These are phyloP conservation scores for Scelioninae gen. 1 DNA, from an alignment of 2,888 invertebrate genomes.

Conservation along the genomic window DNA sequence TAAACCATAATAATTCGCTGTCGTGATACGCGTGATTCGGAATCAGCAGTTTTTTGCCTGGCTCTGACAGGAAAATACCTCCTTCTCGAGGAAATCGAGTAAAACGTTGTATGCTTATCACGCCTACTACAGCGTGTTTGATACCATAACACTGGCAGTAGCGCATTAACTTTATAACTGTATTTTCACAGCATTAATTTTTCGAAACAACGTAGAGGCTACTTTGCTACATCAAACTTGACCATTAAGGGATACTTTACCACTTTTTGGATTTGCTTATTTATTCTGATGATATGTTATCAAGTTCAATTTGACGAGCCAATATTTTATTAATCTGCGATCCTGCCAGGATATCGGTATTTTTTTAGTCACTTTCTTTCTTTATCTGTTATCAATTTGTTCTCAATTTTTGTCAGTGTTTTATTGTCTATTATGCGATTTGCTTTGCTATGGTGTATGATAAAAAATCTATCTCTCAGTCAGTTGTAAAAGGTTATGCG, in stretches of 20 bases:
- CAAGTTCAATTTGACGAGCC: slow-evolving; percentile 23
- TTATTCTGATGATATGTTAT: slow-evolving; percentile 16
- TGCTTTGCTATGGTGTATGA: slow-evolving; percentile 38
- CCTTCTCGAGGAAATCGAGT: no score
- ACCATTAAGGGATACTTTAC: slow-evolving; percentile 31
- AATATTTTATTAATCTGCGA: slow-evolving; percentile 23
- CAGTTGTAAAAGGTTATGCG: slow-evolving; percentile 53
- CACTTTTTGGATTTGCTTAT: slow-evolving; percentile 53
- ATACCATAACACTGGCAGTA: slow-evolving; percentile 62
- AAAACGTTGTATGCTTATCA: no score
- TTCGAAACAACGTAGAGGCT: slow-evolving; percentile 36
- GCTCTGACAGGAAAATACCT: slow-evolving; percentile 66
- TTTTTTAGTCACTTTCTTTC: no score
- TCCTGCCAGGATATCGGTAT: no score
- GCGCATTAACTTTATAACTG: slow-evolving; percentile 69
- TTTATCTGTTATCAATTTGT: slow-evolving; percentile 22
- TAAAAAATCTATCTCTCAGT: slow-evolving; percentile 23
- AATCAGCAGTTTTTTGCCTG: slow-evolving; percentile 57
- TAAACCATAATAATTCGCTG: slow-evolving; percentile 64
- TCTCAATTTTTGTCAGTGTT: slow-evolving; percentile 22
- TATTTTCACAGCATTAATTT: slow-evolving; percentile 56
- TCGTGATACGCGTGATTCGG: slow-evolving; percentile 68
- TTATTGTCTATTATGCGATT: slow-evolving; percentile 37
- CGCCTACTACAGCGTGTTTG: no score
- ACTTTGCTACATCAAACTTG: slow-evolving; percentile 39